Evolutionary conservation across 2,888 invertebrate genomes (phyloP).

Genomic region (Cheilosia grossa): DNA sequence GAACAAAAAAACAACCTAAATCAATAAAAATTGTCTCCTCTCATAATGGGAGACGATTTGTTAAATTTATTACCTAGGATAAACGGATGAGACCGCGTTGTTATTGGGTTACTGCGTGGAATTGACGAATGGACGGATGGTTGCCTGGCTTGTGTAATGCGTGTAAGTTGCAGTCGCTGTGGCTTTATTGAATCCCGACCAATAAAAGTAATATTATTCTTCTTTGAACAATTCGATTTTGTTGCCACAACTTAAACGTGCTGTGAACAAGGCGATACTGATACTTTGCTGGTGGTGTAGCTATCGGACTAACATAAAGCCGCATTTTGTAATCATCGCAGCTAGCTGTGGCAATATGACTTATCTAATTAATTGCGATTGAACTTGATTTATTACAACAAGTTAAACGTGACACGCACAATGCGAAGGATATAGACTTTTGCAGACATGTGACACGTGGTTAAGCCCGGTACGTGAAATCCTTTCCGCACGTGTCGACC

Average conservation of each 20-base stretch:
- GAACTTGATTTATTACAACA: not conserved
- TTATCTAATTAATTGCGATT: not conserved
- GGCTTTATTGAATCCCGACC: slow-evolving; percentile 22
- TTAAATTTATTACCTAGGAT: slow-evolving; percentile 29
- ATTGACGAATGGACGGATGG: not conserved
- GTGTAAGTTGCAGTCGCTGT: slow-evolving; percentile 3
- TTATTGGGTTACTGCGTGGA: slow-evolving; percentile 11
- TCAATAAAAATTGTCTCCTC: not conserved
- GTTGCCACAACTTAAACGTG: slow-evolving; percentile 30
- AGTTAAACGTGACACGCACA: not conserved
- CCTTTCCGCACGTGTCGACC: too few relatives aligned
- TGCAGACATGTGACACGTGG: too few relatives aligned
- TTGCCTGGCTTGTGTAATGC: not conserved
- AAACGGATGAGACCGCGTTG: slow-evolving; percentile 14
- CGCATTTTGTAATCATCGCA: not conserved
- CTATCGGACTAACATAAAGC: not conserved
- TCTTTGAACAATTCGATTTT: slow-evolving; percentile 36
- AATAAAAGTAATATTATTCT: slow-evolving; percentile 23
- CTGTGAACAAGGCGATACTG: not conserved
- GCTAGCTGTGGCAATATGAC: not conserved
- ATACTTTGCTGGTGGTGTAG: not conserved
- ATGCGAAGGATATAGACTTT: too few relatives aligned
- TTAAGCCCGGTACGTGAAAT: too few relatives aligned
- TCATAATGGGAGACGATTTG: slow-evolving; percentile 40
- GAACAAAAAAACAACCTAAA: not conserved